Percentiles rank a stretch among this genome's conserved stretches.
These are phyloP conservation scores for Lepus americanus DNA, from an alignment of 2,113 vertebrate genomes.

Conservation along the genomic window DNA sequence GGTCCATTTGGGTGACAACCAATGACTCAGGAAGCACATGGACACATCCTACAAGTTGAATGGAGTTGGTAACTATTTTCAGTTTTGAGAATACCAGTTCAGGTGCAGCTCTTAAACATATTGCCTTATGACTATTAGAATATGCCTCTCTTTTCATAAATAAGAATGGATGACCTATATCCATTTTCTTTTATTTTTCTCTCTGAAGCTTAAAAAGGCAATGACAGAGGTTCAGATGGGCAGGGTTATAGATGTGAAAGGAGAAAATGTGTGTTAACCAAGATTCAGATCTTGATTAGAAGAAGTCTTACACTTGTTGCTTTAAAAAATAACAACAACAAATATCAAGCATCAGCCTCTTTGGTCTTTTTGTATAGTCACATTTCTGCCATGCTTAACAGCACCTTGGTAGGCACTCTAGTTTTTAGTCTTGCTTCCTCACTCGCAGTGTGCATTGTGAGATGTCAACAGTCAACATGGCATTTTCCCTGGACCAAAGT, in stretches of 20 bases:
- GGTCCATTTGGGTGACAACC: slow-evolving; percentile 4
- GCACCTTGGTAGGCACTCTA: not conserved
- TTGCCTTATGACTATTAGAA: slow-evolving; percentile 82
- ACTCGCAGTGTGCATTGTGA: slow-evolving; percentile 28
- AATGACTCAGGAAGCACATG: slow-evolving; percentile 37
- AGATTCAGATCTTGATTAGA: slow-evolving; percentile 47
- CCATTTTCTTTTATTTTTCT: slow-evolving; percentile 36
- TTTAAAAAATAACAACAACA: slow-evolving; percentile 19
- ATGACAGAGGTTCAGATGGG: not conserved
- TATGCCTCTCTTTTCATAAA: slow-evolving; percentile 58
- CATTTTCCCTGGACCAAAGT: slow-evolving; percentile 24
- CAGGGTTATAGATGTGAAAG: not conserved
- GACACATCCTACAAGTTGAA: slow-evolving; percentile 20
- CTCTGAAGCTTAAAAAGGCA: slow-evolving; percentile 62
- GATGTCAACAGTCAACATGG: not conserved
- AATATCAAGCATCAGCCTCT: slow-evolving; percentile 22
- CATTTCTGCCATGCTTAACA: slow-evolving; percentile 23
- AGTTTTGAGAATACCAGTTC: slow-evolving; percentile 70
- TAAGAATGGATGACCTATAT: slow-evolving; percentile 8
- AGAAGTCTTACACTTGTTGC: slow-evolving; percentile 44
- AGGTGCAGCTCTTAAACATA: slow-evolving; percentile 77
- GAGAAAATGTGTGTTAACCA: slow-evolving; percentile 20
- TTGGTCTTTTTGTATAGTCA: slow-evolving; percentile 25
- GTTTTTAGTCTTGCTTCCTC: slow-evolving; percentile 41
- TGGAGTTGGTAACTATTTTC: slow-evolving; percentile 60